Percentiles rank a stretch among this genome's conserved stretches.
phyloP scores from a whole-genome alignment of 2,113 vertebrate genomes.

The Vanacampus margaritifer region DNA sequence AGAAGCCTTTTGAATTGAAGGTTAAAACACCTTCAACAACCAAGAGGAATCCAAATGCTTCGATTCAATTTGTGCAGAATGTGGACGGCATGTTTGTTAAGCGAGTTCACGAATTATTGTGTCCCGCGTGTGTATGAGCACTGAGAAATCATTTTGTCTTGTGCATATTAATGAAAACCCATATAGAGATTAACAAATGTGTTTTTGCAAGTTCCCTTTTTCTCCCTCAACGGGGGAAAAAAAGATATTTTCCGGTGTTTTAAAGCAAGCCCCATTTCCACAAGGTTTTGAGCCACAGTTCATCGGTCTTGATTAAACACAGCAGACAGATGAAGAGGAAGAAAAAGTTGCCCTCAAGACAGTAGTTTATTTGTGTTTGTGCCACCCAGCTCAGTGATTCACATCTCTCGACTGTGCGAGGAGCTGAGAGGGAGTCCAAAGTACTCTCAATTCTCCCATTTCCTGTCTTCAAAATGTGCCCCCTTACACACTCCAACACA shows the following conservation, averaged over 20 bases:
- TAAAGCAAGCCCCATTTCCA: constrained; percentile 41
- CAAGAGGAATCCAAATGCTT: not conserved
- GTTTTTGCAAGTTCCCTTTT: constrained; percentile 46
- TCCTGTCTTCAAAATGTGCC: constrained; percentile 44
- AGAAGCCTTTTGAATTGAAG: not conserved
- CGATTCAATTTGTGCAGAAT: not conserved
- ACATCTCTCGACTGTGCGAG: constrained; percentile 52
- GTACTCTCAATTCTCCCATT: constrained; percentile 51
- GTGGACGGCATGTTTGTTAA: constrained; percentile 53
- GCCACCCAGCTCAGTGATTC: constrained; percentile 55
- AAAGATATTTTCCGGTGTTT: constrained; percentile 33
- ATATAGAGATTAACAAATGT: constrained; percentile 55
- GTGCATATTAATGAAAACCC: constrained; percentile 58
- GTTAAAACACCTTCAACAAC: not conserved
- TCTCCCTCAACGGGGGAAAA: constrained; percentile 28
- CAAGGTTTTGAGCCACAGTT: constrained; percentile 43
- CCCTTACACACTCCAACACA: constrained; percentile 12
- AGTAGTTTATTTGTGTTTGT: constrained; percentile 59
- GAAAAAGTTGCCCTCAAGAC: constrained; percentile 54
- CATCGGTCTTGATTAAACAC: constrained; percentile 43
- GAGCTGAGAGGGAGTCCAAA: constrained; percentile 50
- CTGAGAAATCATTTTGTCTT: constrained; percentile 46
- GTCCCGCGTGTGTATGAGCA: constrained; percentile 12
- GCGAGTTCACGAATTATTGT: constrained; percentile 45
- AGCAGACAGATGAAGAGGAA: constrained; percentile 50